Percentiles rank a stretch among this genome's conserved stretches.
Conservation (phyloP, 2,113 vertebrate genomes). For the Oriolus oriolus region DNA sequence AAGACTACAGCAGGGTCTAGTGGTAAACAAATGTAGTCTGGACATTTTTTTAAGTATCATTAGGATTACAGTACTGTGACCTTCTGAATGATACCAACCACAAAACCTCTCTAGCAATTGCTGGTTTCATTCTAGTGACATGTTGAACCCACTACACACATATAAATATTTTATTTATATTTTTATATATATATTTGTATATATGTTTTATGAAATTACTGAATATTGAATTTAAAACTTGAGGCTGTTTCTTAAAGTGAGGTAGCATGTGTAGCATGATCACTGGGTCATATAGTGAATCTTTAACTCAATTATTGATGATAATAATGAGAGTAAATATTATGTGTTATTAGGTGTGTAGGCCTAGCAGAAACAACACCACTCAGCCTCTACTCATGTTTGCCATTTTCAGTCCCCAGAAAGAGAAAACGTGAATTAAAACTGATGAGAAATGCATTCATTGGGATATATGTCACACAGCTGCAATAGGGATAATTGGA, state of each 20-base stretch:
- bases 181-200: background rate
- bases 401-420: background rate
- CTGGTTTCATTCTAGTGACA: background rate
- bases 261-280: background rate
- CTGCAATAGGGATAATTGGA: conserved; percentile 32
- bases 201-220: background rate
- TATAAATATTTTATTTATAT: background rate
- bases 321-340: background rate
- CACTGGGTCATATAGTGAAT: background rate
- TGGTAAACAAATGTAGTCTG: background rate
- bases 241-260: background rate
- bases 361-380: background rate
- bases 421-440: conserved; percentile 33
- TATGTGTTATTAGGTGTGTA: background rate
- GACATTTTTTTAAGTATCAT: background rate
- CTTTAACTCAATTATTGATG: background rate
- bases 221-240: background rate
- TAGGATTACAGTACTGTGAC: background rate
- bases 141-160: background rate
- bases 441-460: conserved; percentile 13
- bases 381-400: background rate
- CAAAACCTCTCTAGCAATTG: background rate
- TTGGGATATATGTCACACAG: background rate
- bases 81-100: background rate
- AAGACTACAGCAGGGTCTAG: background rate